Conservation (phyloP, 2,888 invertebrate species). For the Andrena chrysosceles region DNA sequence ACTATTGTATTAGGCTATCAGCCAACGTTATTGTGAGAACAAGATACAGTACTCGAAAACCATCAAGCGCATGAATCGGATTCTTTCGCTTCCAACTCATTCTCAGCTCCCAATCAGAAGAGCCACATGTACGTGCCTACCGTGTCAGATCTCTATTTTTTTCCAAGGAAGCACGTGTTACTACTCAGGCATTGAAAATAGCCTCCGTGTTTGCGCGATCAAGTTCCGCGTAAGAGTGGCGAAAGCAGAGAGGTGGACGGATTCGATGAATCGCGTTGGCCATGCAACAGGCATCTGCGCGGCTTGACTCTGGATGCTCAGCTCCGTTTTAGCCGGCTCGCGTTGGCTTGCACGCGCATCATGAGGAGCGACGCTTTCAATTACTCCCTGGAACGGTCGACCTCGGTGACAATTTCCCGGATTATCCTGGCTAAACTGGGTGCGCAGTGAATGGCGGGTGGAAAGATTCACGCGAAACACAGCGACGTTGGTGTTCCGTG, state of each 20-base stretch:
- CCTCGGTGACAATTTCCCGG: conserved; percentile 36
- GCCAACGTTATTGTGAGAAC: neutral
- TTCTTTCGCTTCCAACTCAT: too few relatives aligned
- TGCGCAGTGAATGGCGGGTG: conserved; percentile 38
- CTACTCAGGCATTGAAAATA: too few relatives aligned
- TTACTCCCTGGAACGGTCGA: neutral
- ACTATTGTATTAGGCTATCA: neutral
- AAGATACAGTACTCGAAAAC: neutral
- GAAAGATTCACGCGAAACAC: conserved; percentile 42
- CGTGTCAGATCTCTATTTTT: neutral
- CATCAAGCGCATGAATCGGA: too few relatives aligned
- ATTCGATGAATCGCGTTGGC: neutral
- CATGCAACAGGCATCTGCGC: conserved; percentile 16
- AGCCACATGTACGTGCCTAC: too few relatives aligned
- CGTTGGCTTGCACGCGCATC: neutral
- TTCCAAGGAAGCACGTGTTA: neutral
- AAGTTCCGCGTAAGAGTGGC: neutral
- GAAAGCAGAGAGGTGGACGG: neutral
- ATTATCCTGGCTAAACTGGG: conserved; percentile 9
- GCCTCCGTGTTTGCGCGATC: neutral
- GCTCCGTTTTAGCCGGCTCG: neutral
- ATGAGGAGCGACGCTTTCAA: conserved; percentile 11
- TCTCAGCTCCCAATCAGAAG: too few relatives aligned
- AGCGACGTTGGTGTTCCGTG: neutral
- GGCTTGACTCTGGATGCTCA: neutral